These are phyloP conservation scores for Busseola fusca DNA, from an alignment of 2,888 invertebrate species.

Conservation along the genomic window DNA sequence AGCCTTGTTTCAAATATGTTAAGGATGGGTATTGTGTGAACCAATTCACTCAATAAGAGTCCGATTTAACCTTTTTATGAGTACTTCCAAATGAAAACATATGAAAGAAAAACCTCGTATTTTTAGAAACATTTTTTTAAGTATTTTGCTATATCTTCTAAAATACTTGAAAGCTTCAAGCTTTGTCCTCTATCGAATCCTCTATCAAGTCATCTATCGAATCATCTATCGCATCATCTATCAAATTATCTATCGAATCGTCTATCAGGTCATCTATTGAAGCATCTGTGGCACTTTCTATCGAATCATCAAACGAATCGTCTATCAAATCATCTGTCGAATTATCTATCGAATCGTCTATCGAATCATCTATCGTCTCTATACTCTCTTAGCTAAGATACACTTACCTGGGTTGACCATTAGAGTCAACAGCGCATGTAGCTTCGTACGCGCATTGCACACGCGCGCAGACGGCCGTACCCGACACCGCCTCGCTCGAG, in stretches of 20 bases:
- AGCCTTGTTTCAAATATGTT: not conserved
- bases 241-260: no score
- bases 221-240: no score
- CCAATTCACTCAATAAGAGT: not conserved
- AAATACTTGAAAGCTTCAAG: no score
- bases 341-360: no score
- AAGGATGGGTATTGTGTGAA: not conserved
- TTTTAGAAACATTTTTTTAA: not conserved
- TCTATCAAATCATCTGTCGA: no score
- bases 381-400: not conserved
- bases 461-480: constrained; percentile 93
- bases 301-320: no score
- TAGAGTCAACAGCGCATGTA: constrained; percentile 93
- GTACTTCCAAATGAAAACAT: no score
- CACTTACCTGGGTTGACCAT: constrained; percentile 84
- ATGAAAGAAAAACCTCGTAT: not conserved
- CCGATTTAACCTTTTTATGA: not conserved
- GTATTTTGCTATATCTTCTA: no score
- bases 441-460: constrained; percentile 96
- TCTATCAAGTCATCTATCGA: no score
- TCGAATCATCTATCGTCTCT: not conserved
- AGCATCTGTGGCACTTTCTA: no score
- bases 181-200: not conserved
- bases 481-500: constrained; percentile 77
- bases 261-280: no score